Conservation (phyloP, 2,113 vertebrate genomes). For the Colius striatus region DNA sequence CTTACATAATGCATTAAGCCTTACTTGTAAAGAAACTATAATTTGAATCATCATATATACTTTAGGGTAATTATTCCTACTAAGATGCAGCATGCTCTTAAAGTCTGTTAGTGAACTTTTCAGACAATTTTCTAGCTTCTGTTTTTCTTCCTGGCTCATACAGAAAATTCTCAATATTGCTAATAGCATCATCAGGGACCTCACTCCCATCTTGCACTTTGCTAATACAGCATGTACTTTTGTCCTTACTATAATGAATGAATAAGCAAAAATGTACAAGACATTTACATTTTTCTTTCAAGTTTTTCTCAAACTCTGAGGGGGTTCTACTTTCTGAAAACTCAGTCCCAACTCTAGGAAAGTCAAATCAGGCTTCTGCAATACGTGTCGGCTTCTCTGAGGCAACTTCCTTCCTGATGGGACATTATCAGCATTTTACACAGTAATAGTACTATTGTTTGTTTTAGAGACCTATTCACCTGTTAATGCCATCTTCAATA, state of each 20-base stretch:
- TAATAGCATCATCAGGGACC: background rate
- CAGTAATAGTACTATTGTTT: background rate
- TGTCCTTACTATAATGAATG: background rate
- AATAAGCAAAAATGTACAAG: background rate
- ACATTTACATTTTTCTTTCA: background rate
- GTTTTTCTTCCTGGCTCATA: background rate
- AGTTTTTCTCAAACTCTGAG: background rate
- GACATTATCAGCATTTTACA: constrained; percentile 26
- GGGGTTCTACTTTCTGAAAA: background rate
- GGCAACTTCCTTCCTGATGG: constrained; percentile 46
- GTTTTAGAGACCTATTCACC: background rate
- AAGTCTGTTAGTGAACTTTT: background rate
- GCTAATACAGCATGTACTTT: background rate
- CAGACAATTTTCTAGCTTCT: background rate
- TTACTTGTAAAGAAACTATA: background rate
- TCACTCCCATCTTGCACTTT: background rate
- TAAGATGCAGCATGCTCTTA: background rate
- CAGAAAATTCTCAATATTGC: background rate
- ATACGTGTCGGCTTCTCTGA: background rate
- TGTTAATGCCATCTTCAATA: background rate
- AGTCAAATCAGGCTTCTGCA: background rate
- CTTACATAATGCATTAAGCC: background rate
- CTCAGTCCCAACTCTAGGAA: background rate
- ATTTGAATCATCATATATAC: background rate
- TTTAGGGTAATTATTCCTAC: background rate